Percentiles rank a stretch among this genome's conserved stretches.
phyloP scores from a whole-genome alignment of 2,888 invertebrate genomes.

The Lacanobia wlatinum region DNA sequence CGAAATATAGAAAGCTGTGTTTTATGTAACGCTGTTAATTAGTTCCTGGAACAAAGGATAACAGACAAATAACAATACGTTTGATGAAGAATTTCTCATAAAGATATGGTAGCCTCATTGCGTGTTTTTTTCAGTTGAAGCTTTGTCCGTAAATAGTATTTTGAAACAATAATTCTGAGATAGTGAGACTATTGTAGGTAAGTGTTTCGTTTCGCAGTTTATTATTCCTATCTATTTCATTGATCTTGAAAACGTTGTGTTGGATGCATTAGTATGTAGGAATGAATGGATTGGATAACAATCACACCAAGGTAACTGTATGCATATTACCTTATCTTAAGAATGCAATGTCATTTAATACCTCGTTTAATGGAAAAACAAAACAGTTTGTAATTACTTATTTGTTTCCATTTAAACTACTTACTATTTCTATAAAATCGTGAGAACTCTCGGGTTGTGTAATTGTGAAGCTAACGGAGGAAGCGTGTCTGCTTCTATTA shows the following conservation, averaged over 20 bases:
- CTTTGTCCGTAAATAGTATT: slow-evolving; percentile 1
- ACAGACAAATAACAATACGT: slow-evolving; percentile 25
- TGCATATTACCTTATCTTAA: slow-evolving; percentile 48
- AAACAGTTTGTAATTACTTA: slow-evolving; percentile 23
- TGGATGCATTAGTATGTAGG: slow-evolving; percentile 47
- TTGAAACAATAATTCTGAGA: slow-evolving; percentile 5
- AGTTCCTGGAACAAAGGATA: slow-evolving; percentile 24
- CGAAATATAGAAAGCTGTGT: slow-evolving; percentile 73
- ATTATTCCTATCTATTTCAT: slow-evolving; percentile 35
- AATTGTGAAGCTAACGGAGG: slow-evolving; percentile 72
- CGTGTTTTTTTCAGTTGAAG: background rate
- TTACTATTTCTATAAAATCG: slow-evolving; percentile 25
- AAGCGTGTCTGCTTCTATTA: slow-evolving; percentile 67
- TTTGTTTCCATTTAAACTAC: slow-evolving; percentile 35
- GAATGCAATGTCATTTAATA: slow-evolving; percentile 50
- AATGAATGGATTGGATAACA: slow-evolving; percentile 56
- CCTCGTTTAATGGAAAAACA: slow-evolving; percentile 17
- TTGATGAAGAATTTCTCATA: slow-evolving; percentile 15
- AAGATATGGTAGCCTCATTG: slow-evolving; percentile 14
- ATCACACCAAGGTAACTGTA: slow-evolving; percentile 50
- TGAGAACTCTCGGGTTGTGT: slow-evolving; percentile 66
- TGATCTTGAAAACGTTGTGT: slow-evolving; percentile 52
- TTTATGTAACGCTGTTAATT: slow-evolving; percentile 54
- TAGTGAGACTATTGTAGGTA: background rate
- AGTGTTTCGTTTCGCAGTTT: background rate